A percentile compares a stretch with the other conserved stretches of the same genome.
These are phyloP conservation scores for Polyergus mexicanus DNA, from an alignment of 1,140 invertebrate species.

Conservation along the genomic window DNA sequence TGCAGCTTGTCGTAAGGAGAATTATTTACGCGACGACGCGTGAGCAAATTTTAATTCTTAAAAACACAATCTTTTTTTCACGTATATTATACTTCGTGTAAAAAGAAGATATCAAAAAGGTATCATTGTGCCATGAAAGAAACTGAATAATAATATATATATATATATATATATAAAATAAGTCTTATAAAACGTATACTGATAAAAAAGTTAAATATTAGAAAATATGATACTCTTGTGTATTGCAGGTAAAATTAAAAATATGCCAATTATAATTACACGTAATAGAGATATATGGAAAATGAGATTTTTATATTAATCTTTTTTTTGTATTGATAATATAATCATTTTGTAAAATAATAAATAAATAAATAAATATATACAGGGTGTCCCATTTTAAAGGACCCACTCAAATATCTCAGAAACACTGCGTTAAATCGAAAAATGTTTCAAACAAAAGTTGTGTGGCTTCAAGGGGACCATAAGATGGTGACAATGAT, in stretches of 20 bases:
- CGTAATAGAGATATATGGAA: too few relatives aligned
- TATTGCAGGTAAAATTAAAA: background rate
- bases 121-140: background rate
- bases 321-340: background rate
- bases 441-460: too few relatives aligned
- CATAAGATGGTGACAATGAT: too few relatives aligned
- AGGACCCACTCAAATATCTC: too few relatives aligned
- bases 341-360: background rate
- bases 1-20: conserved; percentile 33
- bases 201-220: conserved; percentile 4
- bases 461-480: too few relatives aligned
- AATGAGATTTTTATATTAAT: background rate
- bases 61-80: background rate
- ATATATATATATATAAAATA: background rate
- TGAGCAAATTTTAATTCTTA: conserved; percentile 49
- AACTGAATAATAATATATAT: background rate
- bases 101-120: conserved; percentile 1
- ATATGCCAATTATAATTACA: background rate
- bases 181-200: background rate
- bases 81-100: conserved; percentile 1
- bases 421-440: too few relatives aligned
- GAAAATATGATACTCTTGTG: background rate
- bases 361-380: conserved; percentile 22
- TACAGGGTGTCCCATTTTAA: too few relatives aligned
- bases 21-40: conserved; percentile 25